phyloP scores from a whole-genome alignment of 2,113 vertebrate genomes.

The Dasypus novemcinctus region DNA sequence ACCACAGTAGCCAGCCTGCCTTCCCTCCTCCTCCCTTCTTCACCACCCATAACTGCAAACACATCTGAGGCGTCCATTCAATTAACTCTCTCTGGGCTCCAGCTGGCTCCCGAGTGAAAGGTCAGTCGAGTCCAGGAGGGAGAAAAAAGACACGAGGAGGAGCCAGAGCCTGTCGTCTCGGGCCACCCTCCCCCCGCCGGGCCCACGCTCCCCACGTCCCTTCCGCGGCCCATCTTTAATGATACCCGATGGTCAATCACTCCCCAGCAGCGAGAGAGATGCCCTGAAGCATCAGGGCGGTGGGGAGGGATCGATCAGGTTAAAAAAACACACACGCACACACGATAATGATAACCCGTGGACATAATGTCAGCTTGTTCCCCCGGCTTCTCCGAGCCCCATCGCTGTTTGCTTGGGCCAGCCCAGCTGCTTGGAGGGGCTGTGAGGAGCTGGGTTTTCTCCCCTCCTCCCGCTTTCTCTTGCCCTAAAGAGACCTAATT shows the following conservation, averaged over 20 bases:
- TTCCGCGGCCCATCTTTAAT: conserved; percentile 86
- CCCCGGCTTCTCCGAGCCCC: conserved; percentile 85
- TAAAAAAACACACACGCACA: conserved; percentile 70
- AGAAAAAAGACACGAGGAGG: conserved; percentile 79
- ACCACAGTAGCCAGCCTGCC: conserved; percentile 53
- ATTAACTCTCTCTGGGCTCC: conserved; percentile 95
- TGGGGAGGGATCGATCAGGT: conserved; percentile 91
- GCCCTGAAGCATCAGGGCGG: conserved; percentile 92
- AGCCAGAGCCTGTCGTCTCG: conserved; percentile 34
- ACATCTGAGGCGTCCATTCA: conserved; percentile 95
- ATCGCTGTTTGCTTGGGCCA: conserved; percentile 55
- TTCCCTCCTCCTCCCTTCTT: conserved; percentile 76
- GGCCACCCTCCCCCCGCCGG: conserved; percentile 1
- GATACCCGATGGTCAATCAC: conserved; percentile 95
- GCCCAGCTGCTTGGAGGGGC: conserved; percentile 76
- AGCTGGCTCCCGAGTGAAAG: conserved; percentile 97
- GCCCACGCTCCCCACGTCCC: not conserved
- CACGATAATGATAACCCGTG: conserved; percentile 96
- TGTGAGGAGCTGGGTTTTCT: conserved; percentile 31
- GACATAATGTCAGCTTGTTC: conserved; percentile 90
- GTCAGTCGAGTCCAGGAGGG: conserved; percentile 93
- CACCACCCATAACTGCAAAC: conserved; percentile 89
- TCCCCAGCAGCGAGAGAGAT: conserved; percentile 92
- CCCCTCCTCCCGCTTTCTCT: conserved; percentile 76
- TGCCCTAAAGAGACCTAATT: conserved; percentile 82